Evolutionary conservation across 2,888 invertebrate species (phyloP).

Genomic region (Harpagoxenus sublaevis): DNA sequence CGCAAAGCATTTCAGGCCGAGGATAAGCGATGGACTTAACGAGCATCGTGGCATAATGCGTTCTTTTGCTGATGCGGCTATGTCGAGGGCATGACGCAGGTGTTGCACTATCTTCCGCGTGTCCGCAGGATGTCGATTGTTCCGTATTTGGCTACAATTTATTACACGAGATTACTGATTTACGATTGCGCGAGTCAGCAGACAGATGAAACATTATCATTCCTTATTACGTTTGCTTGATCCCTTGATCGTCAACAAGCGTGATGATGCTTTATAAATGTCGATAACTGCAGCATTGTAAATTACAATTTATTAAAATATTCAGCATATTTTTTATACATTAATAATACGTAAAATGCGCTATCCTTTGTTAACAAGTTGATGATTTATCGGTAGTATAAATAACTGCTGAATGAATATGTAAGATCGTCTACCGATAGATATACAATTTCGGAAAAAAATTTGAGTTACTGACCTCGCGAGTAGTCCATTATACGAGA

Average conservation of each 20-base stretch:
- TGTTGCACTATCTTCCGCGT: conserved; percentile 51
- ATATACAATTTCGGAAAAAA: conserved; percentile 28
- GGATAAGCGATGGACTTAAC: conserved; percentile 72
- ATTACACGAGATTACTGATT: conserved; percentile 45
- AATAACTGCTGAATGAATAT: background rate
- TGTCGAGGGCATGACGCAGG: conserved; percentile 60
- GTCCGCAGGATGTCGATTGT: conserved; percentile 47
- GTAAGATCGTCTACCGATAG: background rate
- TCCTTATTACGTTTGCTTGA: conserved; percentile 6
- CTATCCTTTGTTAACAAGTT: background rate
- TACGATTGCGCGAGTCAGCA: conserved; percentile 21
- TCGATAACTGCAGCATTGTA: background rate
- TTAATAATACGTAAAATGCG: background rate
- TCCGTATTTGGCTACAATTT: conserved; percentile 41
- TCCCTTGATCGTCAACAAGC: background rate
- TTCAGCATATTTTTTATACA: background rate
- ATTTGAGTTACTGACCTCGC: background rate
- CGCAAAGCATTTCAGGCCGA: conserved; percentile 63
- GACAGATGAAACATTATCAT: conserved; percentile 18
- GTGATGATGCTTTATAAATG: background rate
- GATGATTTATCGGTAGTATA: background rate
- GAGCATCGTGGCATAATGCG: conserved; percentile 72
- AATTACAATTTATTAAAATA: background rate
- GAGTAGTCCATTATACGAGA: conserved; percentile 37
- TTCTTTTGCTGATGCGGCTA: conserved; percentile 61